Conservation (phyloP, 2,888 invertebrate species). For the Nomada goodeniana region DNA sequence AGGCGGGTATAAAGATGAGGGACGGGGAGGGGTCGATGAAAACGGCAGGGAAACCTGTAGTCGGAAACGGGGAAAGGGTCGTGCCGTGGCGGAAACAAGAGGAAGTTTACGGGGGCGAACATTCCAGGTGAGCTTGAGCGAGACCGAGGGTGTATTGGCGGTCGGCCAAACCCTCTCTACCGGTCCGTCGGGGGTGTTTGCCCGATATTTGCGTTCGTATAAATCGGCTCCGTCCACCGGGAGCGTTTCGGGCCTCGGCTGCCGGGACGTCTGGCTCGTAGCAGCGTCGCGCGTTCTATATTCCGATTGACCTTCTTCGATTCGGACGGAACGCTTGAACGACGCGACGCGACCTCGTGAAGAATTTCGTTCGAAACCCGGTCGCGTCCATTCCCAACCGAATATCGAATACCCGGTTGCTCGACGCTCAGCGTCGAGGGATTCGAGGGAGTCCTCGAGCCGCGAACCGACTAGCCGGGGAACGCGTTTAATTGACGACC, state of each 20-base stretch:
- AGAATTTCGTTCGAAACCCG: neutral
- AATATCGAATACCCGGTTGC: slow-evolving; percentile 4
- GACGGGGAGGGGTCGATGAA: slow-evolving; percentile 41
- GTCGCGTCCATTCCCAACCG: slow-evolving; percentile 10
- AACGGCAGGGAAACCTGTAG: slow-evolving; percentile 11
- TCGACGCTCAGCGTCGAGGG: no score
- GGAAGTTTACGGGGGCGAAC: slow-evolving; percentile 65
- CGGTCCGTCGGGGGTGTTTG: slow-evolving; percentile 59
- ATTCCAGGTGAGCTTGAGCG: slow-evolving; percentile 71
- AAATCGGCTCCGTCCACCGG: slow-evolving; percentile 47
- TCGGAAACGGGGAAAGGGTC: neutral
- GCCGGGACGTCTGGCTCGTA: slow-evolving; percentile 17
- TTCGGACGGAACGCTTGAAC: no score
- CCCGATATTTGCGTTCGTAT: slow-evolving; percentile 72
- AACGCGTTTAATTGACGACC: slow-evolving; percentile 56
- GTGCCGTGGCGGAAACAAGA: slow-evolving; percentile 42
- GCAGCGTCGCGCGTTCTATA: no score
- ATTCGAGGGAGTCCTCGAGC: neutral
- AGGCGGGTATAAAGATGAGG: slow-evolving; percentile 60
- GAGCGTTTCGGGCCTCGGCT: slow-evolving; percentile 22
- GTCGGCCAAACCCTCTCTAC: slow-evolving; percentile 68
- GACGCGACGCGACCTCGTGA: neutral
- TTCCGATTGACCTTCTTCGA: no score
- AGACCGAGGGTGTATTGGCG: slow-evolving; percentile 69
- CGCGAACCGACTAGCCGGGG: no score